These are phyloP conservation scores for Lota lota DNA, from an alignment of 2,113 vertebrate species.

Conservation along the genomic window DNA sequence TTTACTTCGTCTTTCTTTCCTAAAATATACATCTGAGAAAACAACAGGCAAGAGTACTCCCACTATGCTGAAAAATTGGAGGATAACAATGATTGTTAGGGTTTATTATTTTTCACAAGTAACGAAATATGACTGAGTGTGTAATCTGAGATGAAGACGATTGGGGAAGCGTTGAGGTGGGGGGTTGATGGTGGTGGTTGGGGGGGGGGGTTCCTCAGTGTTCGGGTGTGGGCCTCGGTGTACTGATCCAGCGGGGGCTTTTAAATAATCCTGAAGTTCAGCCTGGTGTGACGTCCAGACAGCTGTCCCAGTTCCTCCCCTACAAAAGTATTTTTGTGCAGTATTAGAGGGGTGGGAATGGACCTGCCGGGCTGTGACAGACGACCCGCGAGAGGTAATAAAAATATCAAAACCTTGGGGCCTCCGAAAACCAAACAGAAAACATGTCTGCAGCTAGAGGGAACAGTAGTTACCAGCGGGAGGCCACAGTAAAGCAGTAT, in stretches of 20 bases:
- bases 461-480: constrained; percentile 77
- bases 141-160: constrained; percentile 64
- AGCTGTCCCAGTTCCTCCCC: constrained; percentile 73
- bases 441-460: constrained; percentile 76
- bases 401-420: constrained; percentile 77
- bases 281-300: constrained; percentile 79
- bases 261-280: constrained; percentile 78
- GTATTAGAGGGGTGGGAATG: constrained; percentile 43
- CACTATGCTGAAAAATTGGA: constrained; percentile 42
- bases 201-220: constrained; percentile 3
- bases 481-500: constrained; percentile 57
- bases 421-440: constrained; percentile 75
- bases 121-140: constrained; percentile 69
- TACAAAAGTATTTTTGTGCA: constrained; percentile 76
- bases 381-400: constrained; percentile 76
- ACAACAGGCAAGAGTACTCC: constrained; percentile 58
- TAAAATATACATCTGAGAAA: constrained; percentile 49
- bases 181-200: constrained; percentile 22
- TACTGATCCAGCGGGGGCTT: constrained; percentile 64
- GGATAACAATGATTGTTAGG: constrained; percentile 46
- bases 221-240: too few species aligned
- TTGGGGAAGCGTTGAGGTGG: constrained; percentile 57
- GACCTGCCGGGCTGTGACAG: constrained; percentile 51
- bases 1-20: constrained; percentile 5
- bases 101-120: constrained; percentile 65